A percentile compares a stretch with the other conserved stretches of the same genome.
Conservation (phyloP, 1,140 invertebrate genomes). For the Hylaeus volcanicus region DNA sequence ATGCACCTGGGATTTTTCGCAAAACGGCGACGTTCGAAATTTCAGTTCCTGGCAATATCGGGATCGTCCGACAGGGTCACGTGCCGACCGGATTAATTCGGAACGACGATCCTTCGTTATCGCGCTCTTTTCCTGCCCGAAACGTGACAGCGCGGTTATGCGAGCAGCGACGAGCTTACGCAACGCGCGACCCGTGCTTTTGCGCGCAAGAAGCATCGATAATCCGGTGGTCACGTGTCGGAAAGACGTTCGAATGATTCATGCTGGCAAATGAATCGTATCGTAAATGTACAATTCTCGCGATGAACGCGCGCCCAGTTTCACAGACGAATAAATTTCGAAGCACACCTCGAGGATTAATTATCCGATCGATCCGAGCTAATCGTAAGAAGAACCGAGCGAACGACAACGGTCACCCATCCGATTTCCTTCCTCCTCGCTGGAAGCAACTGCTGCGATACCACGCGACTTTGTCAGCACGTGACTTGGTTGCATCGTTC, state of each 20-base stretch:
- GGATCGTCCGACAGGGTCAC: slow-evolving; percentile 35
- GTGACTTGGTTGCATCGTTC: slow-evolving; percentile 9
- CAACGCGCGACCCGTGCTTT: slow-evolving; percentile 45
- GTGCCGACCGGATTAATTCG: slow-evolving; percentile 29
- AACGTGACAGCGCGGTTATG: slow-evolving; percentile 54
- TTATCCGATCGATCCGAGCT: not conserved
- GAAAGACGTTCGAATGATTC: slow-evolving; percentile 44
- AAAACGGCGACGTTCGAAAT: not conserved
- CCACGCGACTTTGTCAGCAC: not conserved
- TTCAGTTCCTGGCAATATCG: not conserved
- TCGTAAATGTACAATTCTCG: not conserved
- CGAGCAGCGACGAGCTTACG: slow-evolving; percentile 44
- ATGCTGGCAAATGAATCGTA: not conserved
- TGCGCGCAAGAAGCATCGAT: slow-evolving; percentile 33
- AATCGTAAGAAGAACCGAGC: no score
- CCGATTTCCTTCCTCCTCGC: not conserved
- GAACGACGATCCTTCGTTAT: slow-evolving; percentile 42
- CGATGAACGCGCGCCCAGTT: not conserved
- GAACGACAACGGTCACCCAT: not conserved
- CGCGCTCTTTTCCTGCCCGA: slow-evolving; percentile 13
- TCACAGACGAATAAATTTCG: no score
- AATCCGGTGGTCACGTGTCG: slow-evolving; percentile 47
- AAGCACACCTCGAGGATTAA: not conserved
- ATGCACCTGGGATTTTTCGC: no score
- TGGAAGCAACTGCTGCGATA: not conserved